Conservation (phyloP, 2,113 vertebrate species). For the Prionailurus bengalensis region DNA sequence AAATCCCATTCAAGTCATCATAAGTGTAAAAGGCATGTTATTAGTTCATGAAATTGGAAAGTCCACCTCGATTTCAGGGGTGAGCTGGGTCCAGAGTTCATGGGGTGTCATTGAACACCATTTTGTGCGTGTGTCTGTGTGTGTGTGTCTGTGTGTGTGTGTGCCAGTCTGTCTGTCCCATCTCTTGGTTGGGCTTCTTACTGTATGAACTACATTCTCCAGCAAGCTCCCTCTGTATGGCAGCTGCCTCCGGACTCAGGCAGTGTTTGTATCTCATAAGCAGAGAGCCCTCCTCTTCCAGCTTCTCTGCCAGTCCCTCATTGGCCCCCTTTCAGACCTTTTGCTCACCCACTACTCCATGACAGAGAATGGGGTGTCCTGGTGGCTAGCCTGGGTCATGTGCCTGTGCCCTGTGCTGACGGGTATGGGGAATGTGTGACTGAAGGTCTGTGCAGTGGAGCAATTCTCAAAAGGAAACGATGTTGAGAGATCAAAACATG, state of each 20-base stretch:
- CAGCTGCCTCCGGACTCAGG: background rate
- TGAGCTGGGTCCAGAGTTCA: background rate
- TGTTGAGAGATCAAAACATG: background rate
- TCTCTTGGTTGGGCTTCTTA: background rate
- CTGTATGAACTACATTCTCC: background rate
- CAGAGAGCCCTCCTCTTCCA: background rate
- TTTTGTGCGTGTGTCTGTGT: background rate
- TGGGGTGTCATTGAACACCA: background rate
- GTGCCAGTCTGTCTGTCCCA: background rate
- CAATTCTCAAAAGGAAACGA: background rate
- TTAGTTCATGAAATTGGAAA: background rate
- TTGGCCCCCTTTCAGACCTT: background rate
- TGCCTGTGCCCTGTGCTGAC: background rate
- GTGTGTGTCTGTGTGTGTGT: background rate
- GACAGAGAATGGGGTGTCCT: background rate
- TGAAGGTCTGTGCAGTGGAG: background rate
- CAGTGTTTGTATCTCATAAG: background rate
- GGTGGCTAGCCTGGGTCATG: background rate
- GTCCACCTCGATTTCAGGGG: slow-evolving; percentile 30
- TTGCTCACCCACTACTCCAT: background rate
- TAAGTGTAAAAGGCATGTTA: background rate
- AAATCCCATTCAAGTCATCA: background rate
- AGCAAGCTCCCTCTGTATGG: background rate
- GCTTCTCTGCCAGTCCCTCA: background rate
- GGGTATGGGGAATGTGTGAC: background rate